phyloP scores from a whole-genome alignment of 2,797 vertebrate species.

The Sebastes steindachneri region DNA sequence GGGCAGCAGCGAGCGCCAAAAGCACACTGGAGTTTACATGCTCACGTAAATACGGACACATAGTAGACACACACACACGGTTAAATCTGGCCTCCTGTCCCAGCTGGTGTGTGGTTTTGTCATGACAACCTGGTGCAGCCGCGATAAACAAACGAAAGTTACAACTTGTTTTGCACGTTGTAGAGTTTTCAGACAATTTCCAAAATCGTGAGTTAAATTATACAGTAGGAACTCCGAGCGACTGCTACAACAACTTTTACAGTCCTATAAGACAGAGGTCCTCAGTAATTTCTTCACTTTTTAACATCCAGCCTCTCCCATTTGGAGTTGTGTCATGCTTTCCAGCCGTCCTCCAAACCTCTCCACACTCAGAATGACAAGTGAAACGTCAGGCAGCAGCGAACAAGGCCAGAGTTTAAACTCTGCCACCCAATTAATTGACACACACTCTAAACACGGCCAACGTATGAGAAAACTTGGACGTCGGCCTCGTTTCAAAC shows the following conservation, averaged over 20 bases:
- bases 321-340: slow-evolving; percentile 52
- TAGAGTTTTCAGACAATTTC: background rate
- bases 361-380: slow-evolving; percentile 27
- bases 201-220: slow-evolving; percentile 1
- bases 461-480: slow-evolving; percentile 33
- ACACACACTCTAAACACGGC: slow-evolving; percentile 42
- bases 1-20: slow-evolving; percentile 8
- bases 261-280: background rate
- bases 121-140: slow-evolving; percentile 40
- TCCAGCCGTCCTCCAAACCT: slow-evolving; percentile 38
- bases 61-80: slow-evolving; percentile 17
- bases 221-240: background rate
- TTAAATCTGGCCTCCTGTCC: slow-evolving; percentile 50
- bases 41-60: slow-evolving; percentile 33
- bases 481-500: slow-evolving; percentile 12
- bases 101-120: slow-evolving; percentile 53
- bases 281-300: background rate
- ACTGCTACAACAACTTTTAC: background rate
- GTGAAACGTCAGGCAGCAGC: slow-evolving; percentile 42
- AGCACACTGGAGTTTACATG: slow-evolving; percentile 23
- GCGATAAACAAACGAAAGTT: slow-evolving; percentile 16
- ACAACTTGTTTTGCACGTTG: background rate
- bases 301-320: slow-evolving; percentile 39
- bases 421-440: slow-evolving; percentile 46
- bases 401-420: slow-evolving; percentile 54